Base-by-base conservation (phyloP, 2,888 invertebrate genomes). In the Deroplatys truncata region DNA sequence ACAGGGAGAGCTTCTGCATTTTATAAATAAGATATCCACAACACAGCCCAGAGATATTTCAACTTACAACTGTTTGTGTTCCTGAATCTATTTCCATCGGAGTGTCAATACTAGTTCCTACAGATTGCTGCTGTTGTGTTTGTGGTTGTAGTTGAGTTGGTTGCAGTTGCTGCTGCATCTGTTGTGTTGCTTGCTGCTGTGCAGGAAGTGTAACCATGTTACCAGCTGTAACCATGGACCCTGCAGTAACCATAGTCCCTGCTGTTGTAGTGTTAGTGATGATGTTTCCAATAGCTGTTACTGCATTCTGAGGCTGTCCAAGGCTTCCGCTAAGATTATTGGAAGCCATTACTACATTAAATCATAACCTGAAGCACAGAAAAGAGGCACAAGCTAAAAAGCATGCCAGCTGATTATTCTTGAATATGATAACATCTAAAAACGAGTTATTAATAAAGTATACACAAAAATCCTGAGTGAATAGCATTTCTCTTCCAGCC, bases 1-100 rank as follows among this genome's bases (percentile, higher is more conserved):
- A 43, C 5, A 35, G 1, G 7, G 43, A 10, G 13, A 43, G 2
- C 1, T 43, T 43, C 13, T 13, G 13, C 13, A 43, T 43, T 13
- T 43, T 43, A 13, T 13, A 43, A 43, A 43, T 43, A 43, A 43
- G 2, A 43, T 43, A 43, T 43, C 43, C 43, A 43, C 13, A 43
- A 13, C 1, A 13, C 13, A 43, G 43, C 13, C 1, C 10, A 10
- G 1, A 43, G 10, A 43, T 49, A 84, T 29, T 49, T 28, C 20
- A 72, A 72, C 56, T 72, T 72, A 72, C 56, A 20, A 72, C 56
- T 72, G 56, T 72, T 43, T 87, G 89, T 82, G 88, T 82, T 82
- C 85, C 83, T 43, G 89, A 89, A 56, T 90, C 90, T 7, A 89
- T 86, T 84, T 90, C 89, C 90, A 90, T 88, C 49, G 90, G 85